Base-by-base conservation (phyloP, 1,140 invertebrate species). In the Drosophila arawakana region DNA sequence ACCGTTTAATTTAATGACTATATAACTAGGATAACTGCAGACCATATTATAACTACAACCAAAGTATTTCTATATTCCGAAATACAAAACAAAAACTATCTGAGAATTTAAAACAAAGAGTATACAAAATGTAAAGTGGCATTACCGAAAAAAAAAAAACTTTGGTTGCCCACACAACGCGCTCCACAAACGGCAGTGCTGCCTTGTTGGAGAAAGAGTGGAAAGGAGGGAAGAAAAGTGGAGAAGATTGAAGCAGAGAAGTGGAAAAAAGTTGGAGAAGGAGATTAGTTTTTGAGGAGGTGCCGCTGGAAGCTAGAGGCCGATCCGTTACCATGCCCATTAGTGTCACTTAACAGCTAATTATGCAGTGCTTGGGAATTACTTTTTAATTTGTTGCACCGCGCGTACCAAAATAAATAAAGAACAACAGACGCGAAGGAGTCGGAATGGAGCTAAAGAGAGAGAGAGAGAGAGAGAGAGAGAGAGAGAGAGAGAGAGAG, bases 261-360 rank as follows among this genome's bases (percentile, higher is more conserved):
- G 25, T 30, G 25, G 25, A 0, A 34, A 15, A 57, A 46, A 43
- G 25, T 7, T 10, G 41, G 21, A 60, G 44, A n/a, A 34, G 34
- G 5, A 58, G 52, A 11, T 39, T 73, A 39, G 57, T 67, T 61
- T 30, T 61, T 54, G 61, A 39, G 82, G 50, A 37, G 50, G 10
- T 66, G 58, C 62, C 54, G 55, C 13, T 30, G 43, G 25, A 49
- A 46, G 41, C 63, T 59, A 39, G 18, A 58, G 63, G 55, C 63
- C 57, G 66, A 57, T 69, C 66, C 43, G 66, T 54, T 62, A 57
- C 46, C 61, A 54, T 41, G 55, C 43, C 82, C 83, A 86, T 86
- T 86, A 86, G 77, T 83, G 83, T 86, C 83, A 89, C 69, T 86
- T 86, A 89, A 63, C 83, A 86, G 83, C 83, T 86, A 86, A 86